Evolutionary conservation across 2,888 invertebrate species (phyloP).

Genomic region (Subacronicta megacephala): DNA sequence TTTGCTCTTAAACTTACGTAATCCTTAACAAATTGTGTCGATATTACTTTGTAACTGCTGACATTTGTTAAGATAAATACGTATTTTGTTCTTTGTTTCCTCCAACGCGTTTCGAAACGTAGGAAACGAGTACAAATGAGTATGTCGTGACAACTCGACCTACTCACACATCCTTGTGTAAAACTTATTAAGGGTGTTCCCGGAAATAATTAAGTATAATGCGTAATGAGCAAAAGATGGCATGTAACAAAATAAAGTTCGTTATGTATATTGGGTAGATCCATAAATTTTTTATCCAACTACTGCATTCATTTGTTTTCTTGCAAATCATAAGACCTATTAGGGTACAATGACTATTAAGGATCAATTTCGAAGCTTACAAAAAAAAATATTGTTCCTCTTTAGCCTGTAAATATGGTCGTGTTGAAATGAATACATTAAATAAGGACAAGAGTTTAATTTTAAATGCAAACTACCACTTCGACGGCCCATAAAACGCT

Average conservation of each 20-base stretch:
- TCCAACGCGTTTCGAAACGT: slow-evolving; percentile 15
- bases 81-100: slow-evolving; percentile 37
- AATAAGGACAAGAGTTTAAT: slow-evolving; percentile 8
- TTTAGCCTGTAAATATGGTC: too few relatives aligned
- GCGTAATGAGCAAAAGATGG: neutral
- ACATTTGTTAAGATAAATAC: slow-evolving; percentile 46
- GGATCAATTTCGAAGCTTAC: too few relatives aligned
- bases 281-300: neutral
- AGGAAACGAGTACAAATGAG: slow-evolving; percentile 29
- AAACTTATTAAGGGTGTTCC: slow-evolving; percentile 9
- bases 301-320: neutral
- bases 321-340: neutral
- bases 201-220: slow-evolving; percentile 16
- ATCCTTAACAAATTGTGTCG: slow-evolving; percentile 43
- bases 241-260: neutral
- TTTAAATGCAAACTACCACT: slow-evolving; percentile 42
- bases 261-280: neutral
- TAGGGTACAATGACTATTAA: too few relatives aligned
- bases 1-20: slow-evolving; percentile 59
- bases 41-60: slow-evolving; percentile 46
- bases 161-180: slow-evolving; percentile 11
- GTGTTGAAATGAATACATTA: neutral
- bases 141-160: slow-evolving; percentile 25
- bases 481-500: slow-evolving; percentile 18
- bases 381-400: too few relatives aligned